Conservation (phyloP, 2,113 vertebrate genomes). For the Leiothrix lutea region DNA sequence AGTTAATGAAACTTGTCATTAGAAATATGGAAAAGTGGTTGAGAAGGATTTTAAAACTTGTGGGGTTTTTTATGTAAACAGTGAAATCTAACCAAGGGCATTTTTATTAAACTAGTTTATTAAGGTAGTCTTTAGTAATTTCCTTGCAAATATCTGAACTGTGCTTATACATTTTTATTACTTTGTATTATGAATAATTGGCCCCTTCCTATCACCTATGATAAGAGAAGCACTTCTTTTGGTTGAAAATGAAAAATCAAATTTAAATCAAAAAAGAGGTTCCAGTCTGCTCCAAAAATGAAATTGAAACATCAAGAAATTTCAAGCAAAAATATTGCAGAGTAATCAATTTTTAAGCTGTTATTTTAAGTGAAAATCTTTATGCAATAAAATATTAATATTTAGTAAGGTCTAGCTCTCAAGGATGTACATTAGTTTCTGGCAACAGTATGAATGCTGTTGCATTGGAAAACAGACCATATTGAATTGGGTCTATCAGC, state of each 20-base stretch:
- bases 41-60: background rate
- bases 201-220: background rate
- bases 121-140: background rate
- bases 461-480: fast-evolving
- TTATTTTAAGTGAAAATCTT: background rate
- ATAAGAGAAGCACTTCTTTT: background rate
- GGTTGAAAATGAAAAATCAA: background rate
- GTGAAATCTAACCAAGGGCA: background rate
- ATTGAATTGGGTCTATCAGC: background rate
- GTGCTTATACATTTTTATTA: background rate
- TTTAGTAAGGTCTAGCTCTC: background rate
- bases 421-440: background rate
- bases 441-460: fast-evolving
- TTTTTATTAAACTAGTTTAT: background rate
- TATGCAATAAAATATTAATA: background rate
- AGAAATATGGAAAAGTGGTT: background rate
- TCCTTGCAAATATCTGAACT: background rate
- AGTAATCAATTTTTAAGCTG: background rate
- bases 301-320: background rate
- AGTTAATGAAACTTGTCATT: background rate
- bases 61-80: background rate
- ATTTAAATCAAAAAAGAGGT: background rate
- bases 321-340: background rate
- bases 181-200: background rate
- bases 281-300: background rate